Conservation (phyloP, 2,888 invertebrate species). For the Drosophila emarginata region DNA sequence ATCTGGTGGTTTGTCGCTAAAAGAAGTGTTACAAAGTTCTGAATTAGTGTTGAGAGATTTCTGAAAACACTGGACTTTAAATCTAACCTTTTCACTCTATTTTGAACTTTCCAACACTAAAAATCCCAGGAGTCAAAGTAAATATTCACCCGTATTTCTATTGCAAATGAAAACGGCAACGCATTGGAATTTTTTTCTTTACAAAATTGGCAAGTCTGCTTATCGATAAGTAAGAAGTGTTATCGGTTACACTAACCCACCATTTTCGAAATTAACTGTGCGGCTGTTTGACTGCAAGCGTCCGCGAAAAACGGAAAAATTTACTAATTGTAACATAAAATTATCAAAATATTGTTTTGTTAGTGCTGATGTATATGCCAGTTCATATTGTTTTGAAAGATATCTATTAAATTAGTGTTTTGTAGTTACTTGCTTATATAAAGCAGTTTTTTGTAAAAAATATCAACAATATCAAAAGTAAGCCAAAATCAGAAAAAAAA, state of each 20-base stretch:
- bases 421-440: not conserved
- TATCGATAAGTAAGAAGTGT: not conserved
- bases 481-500: not conserved
- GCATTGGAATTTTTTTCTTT: too few relatives aligned
- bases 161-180: too few relatives aligned
- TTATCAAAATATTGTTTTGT: not conserved
- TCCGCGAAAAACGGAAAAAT: not conserved
- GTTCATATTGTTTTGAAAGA: not conserved
- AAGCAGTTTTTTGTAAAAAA: not conserved
- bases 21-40: too few relatives aligned
- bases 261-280: constrained; percentile 2
- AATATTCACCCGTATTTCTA: too few relatives aligned
- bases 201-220: not conserved
- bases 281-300: not conserved
- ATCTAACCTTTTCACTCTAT: too few relatives aligned
- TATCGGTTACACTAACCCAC: not conserved
- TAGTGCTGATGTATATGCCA: not conserved
- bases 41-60: too few relatives aligned
- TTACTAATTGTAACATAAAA: not conserved
- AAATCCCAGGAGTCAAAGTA: too few relatives aligned
- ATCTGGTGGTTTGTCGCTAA: too few relatives aligned
- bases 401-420: not conserved
- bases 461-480: not conserved
- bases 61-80: too few relatives aligned
- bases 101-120: too few relatives aligned